Base-by-base conservation (phyloP, 2,888 invertebrate genomes). In the Hyposoter didymator region DNA sequence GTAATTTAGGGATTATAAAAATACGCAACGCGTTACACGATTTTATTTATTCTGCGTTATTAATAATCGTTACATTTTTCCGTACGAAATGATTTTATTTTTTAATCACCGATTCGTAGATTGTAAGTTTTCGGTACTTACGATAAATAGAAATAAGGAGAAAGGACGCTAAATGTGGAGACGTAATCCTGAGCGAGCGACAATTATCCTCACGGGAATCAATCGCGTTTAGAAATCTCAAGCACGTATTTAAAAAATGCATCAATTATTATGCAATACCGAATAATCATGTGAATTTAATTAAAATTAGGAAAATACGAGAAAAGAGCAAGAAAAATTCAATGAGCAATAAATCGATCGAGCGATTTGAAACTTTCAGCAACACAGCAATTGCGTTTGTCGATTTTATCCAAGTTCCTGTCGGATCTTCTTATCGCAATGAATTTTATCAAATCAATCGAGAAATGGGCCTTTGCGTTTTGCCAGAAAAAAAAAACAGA, bases 211-310 rank as follows among this genome's bases (percentile, higher is more conserved):
- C 47, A 35, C 52, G 32, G 69, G 52, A 28, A 72, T 55, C 8
- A 14, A 43, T 19, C 45, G 49, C 14, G 43, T 67, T 39, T 69
- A 59, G 45, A 47, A 74, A 67, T 67, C 74, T 81, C 74, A 81
- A 39, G 32, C 43, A 59, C 43, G 52, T 73, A 66, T 66, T 39
- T 28, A 80, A 43, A 59, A 17, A 35, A 22, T 39, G 14, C 67
- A 78, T 74, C 19, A 69, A 79, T 73, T 70, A 78, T 66, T 47
- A 72, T 66, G 78, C 32, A 52, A 78, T 73, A 32, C 17, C 32
- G 28, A 73, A 35, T 74, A 74, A 81, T 72, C 78, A 49, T 67
- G 55, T 62, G 73, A 81, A 43, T 59, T 81, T 78, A 81, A 45
- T 62, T 84, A 47, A 66, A 35, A 49, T 66, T 49, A 43, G 17